A percentile compares a stretch with the other conserved stretches of the same genome.
phyloP scores from a whole-genome alignment of 2,797 vertebrate genomes.

The Falco berigora region DNA sequence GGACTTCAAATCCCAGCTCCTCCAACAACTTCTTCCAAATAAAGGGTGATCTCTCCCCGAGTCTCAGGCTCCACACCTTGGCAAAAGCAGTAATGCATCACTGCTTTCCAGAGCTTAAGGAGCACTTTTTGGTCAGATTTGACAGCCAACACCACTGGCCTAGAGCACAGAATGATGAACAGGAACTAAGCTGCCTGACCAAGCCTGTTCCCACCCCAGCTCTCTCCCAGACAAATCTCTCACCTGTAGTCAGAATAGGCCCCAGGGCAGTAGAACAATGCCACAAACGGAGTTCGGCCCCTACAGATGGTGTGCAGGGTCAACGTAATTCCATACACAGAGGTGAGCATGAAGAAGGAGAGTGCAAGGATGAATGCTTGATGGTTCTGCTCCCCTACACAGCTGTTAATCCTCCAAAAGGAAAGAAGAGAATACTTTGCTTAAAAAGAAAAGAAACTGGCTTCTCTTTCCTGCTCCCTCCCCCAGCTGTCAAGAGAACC shows the following conservation, averaged over 20 bases:
- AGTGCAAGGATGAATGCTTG: slow-evolving; percentile 90
- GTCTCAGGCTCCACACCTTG: not conserved
- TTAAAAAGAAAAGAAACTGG: not conserved
- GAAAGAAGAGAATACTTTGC: slow-evolving; percentile 31
- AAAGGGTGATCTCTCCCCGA: not conserved
- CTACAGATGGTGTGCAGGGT: slow-evolving; percentile 87
- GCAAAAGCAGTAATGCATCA: not conserved
- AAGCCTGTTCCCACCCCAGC: not conserved
- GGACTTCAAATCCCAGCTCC: not conserved
- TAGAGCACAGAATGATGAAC: not conserved
- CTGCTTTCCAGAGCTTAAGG: not conserved
- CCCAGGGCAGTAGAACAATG: slow-evolving; percentile 90
- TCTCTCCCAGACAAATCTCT: not conserved
- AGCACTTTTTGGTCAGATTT: not conserved
- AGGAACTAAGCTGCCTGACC: not conserved
- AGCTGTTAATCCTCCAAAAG: slow-evolving; percentile 92
- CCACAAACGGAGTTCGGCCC: slow-evolving; percentile 74
- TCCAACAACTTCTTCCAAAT: not conserved
- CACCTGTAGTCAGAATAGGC: slow-evolving; percentile 92
- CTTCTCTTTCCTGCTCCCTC: not conserved
- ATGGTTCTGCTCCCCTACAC: slow-evolving; percentile 94
- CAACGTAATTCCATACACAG: slow-evolving; percentile 86
- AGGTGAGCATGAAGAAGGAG: slow-evolving; percentile 87
- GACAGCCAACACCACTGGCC: not conserved
- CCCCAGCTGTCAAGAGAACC: not conserved